Percentiles rank a stretch among this genome's conserved stretches.
Evolutionary conservation across 2,888 invertebrate species (phyloP).

Genomic region (Anarsia innoxiella): DNA sequence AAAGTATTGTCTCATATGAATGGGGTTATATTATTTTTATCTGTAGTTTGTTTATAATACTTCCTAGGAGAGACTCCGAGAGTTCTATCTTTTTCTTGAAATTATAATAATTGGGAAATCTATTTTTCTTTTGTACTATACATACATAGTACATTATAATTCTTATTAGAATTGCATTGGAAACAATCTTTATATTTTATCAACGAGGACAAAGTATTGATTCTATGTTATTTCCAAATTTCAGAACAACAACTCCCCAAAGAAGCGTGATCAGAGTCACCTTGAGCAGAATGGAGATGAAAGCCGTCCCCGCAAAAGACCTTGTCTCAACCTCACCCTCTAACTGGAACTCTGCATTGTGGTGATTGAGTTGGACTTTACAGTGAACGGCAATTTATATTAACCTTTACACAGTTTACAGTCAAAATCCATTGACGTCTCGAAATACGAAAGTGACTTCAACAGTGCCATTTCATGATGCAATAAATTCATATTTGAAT

Average conservation of each 20-base stretch:
- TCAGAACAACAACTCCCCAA: constrained; percentile 74
- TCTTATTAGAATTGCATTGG: too few species aligned
- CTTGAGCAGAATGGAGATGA: constrained; percentile 75
- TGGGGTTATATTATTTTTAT: too few species aligned
- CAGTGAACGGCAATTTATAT: constrained; percentile 53
- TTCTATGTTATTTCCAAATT: constrained; percentile 25
- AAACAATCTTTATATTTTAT: too few species aligned
- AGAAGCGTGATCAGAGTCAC: constrained; percentile 76
- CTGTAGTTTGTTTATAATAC: too few species aligned
- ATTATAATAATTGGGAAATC: too few species aligned
- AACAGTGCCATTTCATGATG: constrained; percentile 7
- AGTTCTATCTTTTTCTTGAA: too few species aligned
- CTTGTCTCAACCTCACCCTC: constrained; percentile 66
- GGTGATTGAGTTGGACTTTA: constrained; percentile 56
- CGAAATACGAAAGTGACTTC: constrained; percentile 4
- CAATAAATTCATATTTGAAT: constrained; percentile 1
- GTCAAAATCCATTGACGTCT: constrained; percentile 11
- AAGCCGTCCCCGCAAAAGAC: constrained; percentile 75
- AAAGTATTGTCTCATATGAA: too few species aligned
- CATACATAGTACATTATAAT: too few species aligned
- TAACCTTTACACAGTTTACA: constrained; percentile 41
- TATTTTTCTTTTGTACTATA: too few species aligned
- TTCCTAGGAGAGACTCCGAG: too few species aligned
- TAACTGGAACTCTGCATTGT: constrained; percentile 46
- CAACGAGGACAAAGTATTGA: too few species aligned